Evolutionary conservation across 2,113 vertebrate species (phyloP), one percentile per base, ranked within the genome.

Genomic region (Upupa epops): DNA sequence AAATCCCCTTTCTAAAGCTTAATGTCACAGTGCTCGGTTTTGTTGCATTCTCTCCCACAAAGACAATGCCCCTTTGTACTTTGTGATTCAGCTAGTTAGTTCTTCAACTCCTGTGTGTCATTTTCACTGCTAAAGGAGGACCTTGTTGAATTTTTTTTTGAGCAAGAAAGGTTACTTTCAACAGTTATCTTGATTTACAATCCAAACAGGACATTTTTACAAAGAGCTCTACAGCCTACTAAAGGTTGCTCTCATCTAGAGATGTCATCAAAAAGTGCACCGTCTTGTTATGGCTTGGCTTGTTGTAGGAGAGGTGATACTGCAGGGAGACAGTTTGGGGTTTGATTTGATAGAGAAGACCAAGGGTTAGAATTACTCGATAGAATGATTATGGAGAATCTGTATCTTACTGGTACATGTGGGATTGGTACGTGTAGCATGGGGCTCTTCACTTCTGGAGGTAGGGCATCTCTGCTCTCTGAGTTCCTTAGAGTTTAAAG

Each of bases 11-110:
- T 91, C 89, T 93, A 80, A 93, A 89, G 86, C 93, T 92, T 94
- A 93, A 95, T 94, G 94, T 89, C 88, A 91, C 92, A 94, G 92
- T 83, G 78, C 77, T 89, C 88, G 84, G 68, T 92, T 94, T 96
- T 93, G 96, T 94, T 92, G 81, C 90, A 85, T 92, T 96, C 90
- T 83, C 78, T 95, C 94, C 83, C 89, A 93, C 84, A 91, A 95
- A 91, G 85, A 95, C 85, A 85, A 32, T 92, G 77, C 37, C 66
- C 76, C 83, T 91, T 96, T 93, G 74, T 94, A 88, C 54, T 86
- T 40, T 56, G 56, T 58, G 94, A 78, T 90, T 91, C 70, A 66
- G 66, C 69, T 68, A 72, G 59, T 61, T 79, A 56, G 73, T 63
- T 86, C 93, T 88, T 84, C 75, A 85, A 3, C 42, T 79, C 59